phyloP scores from a whole-genome alignment of 2,888 invertebrate genomes.

The Heteromurus nitidus region DNA sequence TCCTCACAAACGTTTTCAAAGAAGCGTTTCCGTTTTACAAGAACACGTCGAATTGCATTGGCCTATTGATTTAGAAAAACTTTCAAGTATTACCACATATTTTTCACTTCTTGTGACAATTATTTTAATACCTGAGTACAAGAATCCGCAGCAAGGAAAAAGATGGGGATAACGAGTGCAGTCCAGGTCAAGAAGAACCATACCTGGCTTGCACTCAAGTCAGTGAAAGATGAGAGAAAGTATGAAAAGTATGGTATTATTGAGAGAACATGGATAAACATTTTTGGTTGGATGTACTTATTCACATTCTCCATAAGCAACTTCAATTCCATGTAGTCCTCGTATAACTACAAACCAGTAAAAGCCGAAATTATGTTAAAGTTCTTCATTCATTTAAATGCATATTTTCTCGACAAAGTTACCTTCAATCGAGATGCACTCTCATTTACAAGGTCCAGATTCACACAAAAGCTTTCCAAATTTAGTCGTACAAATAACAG shows the following conservation, averaged over 20 bases:
- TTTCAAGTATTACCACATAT: background rate
- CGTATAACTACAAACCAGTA: slow-evolving; percentile 8
- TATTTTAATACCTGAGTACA: slow-evolving; percentile 12
- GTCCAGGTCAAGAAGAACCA: background rate
- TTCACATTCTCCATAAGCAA: background rate
- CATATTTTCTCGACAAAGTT: background rate
- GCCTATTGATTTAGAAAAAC: background rate
- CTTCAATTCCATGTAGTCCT: slow-evolving; percentile 29
- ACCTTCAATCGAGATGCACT: background rate
- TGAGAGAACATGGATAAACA: background rate
- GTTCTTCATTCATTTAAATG: background rate
- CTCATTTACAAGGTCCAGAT: background rate
- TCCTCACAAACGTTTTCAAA: background rate
- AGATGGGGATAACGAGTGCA: background rate
- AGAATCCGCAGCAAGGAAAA: slow-evolving; percentile 14
- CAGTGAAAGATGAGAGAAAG: background rate
- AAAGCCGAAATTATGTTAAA: background rate
- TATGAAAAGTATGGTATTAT: slow-evolving; percentile 13
- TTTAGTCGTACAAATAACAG: background rate
- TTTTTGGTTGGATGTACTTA: background rate
- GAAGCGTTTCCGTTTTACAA: background rate
- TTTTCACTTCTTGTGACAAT: background rate
- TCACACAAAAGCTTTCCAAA: background rate
- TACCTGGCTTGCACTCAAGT: background rate
- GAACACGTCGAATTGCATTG: background rate